These are phyloP conservation scores for Galeopsomyia nigrocyanea DNA, from an alignment of 2,888 invertebrate species.

Conservation along the genomic window DNA sequence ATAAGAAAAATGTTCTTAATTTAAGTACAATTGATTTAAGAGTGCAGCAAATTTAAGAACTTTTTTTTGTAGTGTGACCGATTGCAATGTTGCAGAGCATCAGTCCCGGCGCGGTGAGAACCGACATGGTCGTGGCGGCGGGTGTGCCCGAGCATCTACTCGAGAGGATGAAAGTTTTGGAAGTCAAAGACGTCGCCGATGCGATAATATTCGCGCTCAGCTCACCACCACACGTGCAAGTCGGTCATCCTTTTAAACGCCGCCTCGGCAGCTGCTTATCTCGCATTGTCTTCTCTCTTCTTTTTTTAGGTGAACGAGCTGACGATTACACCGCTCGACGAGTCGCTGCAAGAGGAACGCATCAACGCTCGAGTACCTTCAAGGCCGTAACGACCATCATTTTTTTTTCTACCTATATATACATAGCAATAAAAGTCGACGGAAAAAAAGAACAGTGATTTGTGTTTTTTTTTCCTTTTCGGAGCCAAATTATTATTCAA, in stretches of 20 bases:
- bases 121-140: conserved; percentile 55
- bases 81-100: conserved; percentile 56
- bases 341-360: conserved; percentile 8
- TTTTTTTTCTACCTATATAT: no score
- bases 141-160: conserved; percentile 35
- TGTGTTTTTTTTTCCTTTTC: no score
- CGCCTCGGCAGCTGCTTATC: no score
- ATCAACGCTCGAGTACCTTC: no score
- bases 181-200: conserved; percentile 53
- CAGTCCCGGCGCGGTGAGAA: conserved; percentile 63
- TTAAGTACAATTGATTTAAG: no score
- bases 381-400: no score
- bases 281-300: neutral
- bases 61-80: no score
- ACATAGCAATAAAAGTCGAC: no score
- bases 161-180: conserved; percentile 45
- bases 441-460: no score
- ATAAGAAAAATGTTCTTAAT: no score
- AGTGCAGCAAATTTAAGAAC: no score
- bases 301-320: conserved; percentile 52
- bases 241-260: conserved; percentile 37
- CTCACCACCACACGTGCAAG: conserved; percentile 57
- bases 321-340: conserved; percentile 45
- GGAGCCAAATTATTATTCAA: no score
- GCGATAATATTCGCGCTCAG: conserved; percentile 54